phyloP scores from a whole-genome alignment of 2,888 invertebrate genomes.

The Nymphalis polychloros region DNA sequence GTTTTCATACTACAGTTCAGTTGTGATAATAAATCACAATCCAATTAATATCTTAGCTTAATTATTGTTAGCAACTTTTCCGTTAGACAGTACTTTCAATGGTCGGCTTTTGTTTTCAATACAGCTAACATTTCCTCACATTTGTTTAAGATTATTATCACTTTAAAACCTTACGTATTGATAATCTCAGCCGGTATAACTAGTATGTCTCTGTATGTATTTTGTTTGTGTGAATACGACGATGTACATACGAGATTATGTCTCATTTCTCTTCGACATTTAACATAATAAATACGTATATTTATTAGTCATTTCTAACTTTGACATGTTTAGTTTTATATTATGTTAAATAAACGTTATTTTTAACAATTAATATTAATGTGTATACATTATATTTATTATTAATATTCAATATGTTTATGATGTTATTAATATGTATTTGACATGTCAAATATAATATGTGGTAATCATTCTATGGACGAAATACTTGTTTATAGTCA shows the following conservation, averaged over 20 bases:
- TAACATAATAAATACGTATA: constrained; percentile 9
- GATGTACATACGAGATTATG: constrained; percentile 30
- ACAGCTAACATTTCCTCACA: constrained; percentile 17
- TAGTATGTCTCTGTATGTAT: background rate
- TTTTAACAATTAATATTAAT: background rate
- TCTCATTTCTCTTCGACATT: constrained; percentile 28
- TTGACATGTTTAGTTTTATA: background rate
- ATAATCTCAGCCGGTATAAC: constrained; percentile 25
- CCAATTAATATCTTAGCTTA: background rate
- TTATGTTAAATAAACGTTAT: background rate
- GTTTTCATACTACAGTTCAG: background rate
- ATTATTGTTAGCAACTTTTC: constrained; percentile 11
- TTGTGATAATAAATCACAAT: background rate
- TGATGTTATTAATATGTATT: too few species aligned
- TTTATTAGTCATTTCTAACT: background rate
- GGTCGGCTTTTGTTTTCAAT: constrained; percentile 32
- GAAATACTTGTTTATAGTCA: too few species aligned
- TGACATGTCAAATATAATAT: too few species aligned
- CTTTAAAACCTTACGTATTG: constrained; percentile 29
- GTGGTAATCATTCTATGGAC: too few species aligned
- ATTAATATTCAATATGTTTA: too few species aligned
- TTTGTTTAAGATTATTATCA: constrained; percentile 29
- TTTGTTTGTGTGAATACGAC: constrained; percentile 24
- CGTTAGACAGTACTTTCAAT: constrained; percentile 7
- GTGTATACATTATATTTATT: background rate